Base-by-base conservation (phyloP, 2,797 vertebrate genomes). In the Chromis chromis region DNA sequence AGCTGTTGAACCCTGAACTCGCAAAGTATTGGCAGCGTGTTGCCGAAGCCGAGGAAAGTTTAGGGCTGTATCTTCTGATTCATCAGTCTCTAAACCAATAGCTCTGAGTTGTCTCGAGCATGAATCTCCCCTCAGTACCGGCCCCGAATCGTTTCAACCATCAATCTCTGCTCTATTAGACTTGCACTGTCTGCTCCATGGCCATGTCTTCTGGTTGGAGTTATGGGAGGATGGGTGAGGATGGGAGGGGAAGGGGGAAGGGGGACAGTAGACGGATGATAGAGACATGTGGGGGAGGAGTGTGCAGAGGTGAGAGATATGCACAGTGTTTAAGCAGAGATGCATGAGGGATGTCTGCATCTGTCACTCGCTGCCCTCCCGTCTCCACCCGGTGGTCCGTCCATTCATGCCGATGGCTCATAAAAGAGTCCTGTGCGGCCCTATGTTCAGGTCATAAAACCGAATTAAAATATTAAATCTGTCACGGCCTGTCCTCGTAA, bases 381-480 rank as follows among this genome's bases (percentile, higher is more conserved):
- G 44, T 62, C 73, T 61, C 46, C 44, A 21, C 74, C 56, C 67
- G 76, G 74, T 81, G 83, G 85, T 85, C 75, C 52, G 79, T 82
- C 84, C 84, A 52, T 74, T 77, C 86, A 48, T 60, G 76, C 67
- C 46, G 54, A 33, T 52, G 85, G 84, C 87, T 92, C 93, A 90
- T 95, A 46, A 95, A 92, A 90, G 89, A 82, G 85, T 83, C 81
- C 83, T 50, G 86, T 86, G 76, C 70, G 81, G 86, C 90, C 93
- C 91, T 72, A 76, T 90, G 90, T 94, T 93, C 88, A 31, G 85
- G 90, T 89, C 91, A 78, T 95, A 94, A 95, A 95, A 93, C 78
- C 86, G 76, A 95, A 95, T 95, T 95, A 95, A 95, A 95, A 95
- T 95, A 95, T 95, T 95, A 95, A 95, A 95, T 95, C 94, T 94